These are phyloP conservation scores for Euplexia lucipara DNA, from an alignment of 2,888 invertebrate genomes.

Conservation along the genomic window DNA sequence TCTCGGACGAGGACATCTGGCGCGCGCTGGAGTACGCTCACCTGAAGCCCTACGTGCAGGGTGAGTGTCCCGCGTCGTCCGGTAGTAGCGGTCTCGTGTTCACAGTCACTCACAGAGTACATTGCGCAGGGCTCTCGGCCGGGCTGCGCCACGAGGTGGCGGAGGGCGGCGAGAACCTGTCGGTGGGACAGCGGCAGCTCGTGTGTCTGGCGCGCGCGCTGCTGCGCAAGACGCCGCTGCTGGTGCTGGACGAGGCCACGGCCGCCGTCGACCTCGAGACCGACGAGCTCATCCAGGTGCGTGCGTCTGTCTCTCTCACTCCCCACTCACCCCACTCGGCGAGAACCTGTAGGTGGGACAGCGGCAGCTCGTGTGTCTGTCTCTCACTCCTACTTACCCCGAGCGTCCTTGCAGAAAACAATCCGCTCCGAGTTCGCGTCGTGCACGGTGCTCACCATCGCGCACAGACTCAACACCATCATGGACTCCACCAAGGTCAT, in stretches of 20 bases:
- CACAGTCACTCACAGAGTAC: background rate
- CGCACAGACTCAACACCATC: conserved; percentile 98
- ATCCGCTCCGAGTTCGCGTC: conserved; percentile 96
- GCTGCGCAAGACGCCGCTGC: conserved; percentile 95
- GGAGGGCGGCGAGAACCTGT: conserved; percentile 98
- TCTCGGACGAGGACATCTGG: conserved; percentile 97
- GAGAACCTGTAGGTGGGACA: no score
- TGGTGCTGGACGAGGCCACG: conserved; percentile 97
- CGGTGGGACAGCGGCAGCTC: conserved; percentile 97
- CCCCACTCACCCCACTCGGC: no score
- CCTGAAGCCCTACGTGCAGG: conserved; percentile 95
- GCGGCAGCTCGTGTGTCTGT: background rate
- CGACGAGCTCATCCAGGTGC: conserved; percentile 95
- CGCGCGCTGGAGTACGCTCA: conserved; percentile 96
- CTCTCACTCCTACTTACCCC: background rate
- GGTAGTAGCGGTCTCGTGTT: no score
- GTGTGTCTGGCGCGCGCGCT: conserved; percentile 96
- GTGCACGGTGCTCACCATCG: conserved; percentile 97
- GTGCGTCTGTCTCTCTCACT: background rate
- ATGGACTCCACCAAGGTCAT: conserved; percentile 97
- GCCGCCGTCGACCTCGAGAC: conserved; percentile 98
- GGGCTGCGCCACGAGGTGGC: conserved; percentile 96
- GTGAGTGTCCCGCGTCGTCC: conserved; percentile 71
- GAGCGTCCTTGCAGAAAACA: conserved; percentile 92
- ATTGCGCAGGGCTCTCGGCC: conserved; percentile 91